These are phyloP conservation scores for Antidorcas marsupialis DNA, from an alignment of 2,113 vertebrate genomes.

Conservation along the genomic window DNA sequence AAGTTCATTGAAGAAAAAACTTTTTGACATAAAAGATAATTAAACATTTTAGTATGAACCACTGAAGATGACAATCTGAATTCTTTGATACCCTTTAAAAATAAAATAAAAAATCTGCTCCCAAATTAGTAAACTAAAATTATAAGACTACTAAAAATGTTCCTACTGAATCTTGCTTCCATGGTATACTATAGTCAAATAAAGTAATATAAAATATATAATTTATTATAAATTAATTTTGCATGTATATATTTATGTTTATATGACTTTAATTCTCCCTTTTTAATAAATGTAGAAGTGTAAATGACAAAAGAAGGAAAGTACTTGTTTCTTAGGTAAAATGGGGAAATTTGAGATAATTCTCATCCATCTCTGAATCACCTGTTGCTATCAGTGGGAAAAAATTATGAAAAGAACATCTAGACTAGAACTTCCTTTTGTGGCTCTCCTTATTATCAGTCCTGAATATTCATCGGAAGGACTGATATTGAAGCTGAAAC, in stretches of 20 bases:
- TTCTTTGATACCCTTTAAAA: slow-evolving; percentile 41
- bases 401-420: neutral
- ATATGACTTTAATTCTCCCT: neutral
- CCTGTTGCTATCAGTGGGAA: neutral
- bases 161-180: neutral
- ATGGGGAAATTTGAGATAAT: neutral
- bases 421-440: neutral
- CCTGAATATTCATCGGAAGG: neutral
- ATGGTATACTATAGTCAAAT: neutral
- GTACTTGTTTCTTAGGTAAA: neutral
- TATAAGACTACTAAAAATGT: neutral
- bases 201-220: neutral
- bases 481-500: neutral
- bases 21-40: slow-evolving; percentile 23
- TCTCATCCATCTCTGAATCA: neutral
- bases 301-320: neutral
- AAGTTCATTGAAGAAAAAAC: neutral
- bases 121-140: neutral
- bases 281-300: neutral
- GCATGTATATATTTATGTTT: neutral
- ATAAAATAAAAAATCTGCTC: slow-evolving; percentile 7
- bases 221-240: slow-evolving; percentile 11
- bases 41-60: slow-evolving; percentile 28
- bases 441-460: neutral
- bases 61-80: neutral